A percentile compares a stretch with the other conserved stretches of the same genome.
phyloP scores from a whole-genome alignment of 2,113 vertebrate genomes.

The Gymnorhina tibicen region DNA sequence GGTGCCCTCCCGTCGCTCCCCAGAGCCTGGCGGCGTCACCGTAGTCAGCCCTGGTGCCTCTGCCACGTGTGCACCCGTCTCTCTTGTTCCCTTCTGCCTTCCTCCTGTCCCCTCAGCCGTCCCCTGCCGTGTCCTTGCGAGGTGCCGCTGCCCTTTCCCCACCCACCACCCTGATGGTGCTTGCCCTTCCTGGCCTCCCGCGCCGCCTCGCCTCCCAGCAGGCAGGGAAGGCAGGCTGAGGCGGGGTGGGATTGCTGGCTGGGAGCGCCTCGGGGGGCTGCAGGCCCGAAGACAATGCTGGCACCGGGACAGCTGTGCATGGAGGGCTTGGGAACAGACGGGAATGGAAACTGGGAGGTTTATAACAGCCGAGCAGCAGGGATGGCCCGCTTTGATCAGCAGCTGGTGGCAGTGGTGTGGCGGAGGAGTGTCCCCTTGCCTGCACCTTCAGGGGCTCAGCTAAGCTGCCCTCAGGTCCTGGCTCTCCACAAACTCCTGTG shows the following conservation, averaged over 20 bases:
- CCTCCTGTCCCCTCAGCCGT: background rate
- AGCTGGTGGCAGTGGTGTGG: background rate
- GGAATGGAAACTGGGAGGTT: slow-evolving; percentile 23
- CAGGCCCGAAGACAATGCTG: slow-evolving; percentile 46
- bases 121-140: accelerated
- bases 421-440: background rate
- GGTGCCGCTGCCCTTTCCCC: background rate
- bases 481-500: background rate
- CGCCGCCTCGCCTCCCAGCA: background rate
- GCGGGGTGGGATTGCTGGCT: background rate
- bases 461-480: accelerated
- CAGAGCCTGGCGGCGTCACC: accelerated
- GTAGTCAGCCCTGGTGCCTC: background rate
- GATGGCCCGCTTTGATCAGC: background rate
- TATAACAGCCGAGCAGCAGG: background rate
- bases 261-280: background rate
- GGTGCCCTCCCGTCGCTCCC: accelerated
- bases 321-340: background rate
- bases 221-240: background rate
- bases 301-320: background rate
- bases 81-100: background rate
- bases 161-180: accelerated
- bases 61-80: accelerated
- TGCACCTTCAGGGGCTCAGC: background rate
- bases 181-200: background rate